phyloP scores from a whole-genome alignment of 92 coral and sea anemone species.

The Bergia puertoricense region DNA sequence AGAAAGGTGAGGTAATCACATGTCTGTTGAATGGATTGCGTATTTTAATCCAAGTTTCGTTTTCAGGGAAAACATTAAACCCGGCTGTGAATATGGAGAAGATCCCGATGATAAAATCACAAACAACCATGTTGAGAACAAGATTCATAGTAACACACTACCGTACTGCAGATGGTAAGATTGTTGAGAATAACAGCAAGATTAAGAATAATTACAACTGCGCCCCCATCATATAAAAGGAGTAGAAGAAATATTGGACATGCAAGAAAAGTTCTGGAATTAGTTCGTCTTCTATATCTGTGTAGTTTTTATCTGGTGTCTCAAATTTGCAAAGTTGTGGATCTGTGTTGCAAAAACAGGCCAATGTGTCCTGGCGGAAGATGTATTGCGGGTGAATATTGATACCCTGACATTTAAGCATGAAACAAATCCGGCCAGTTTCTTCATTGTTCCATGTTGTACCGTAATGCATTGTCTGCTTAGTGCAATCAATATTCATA shows the following conservation, averaged over 20 bases:
- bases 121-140: slow-evolving; percentile 27
- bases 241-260: neutral
- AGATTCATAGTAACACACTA: slow-evolving; percentile 29
- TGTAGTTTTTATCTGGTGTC: too few species aligned
- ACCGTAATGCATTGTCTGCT: slow-evolving; percentile 19
- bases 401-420: neutral
- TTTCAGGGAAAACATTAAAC: slow-evolving; percentile 23
- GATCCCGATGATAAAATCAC: slow-evolving; percentile 28
- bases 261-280: neutral
- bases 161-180: neutral
- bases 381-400: neutral
- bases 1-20: slow-evolving; percentile 31
- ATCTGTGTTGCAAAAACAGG: slow-evolving; percentile 3
- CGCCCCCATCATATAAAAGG: slow-evolving; percentile 16
- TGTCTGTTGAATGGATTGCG: neutral
- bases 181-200: slow-evolving; percentile 5
- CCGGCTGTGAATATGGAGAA: slow-evolving; percentile 14
- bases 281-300: neutral
- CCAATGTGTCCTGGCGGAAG: slow-evolving; percentile 17
- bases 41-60: neutral
- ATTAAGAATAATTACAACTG: neutral
- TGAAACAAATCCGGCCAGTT: slow-evolving; percentile 11
- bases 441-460: neutral
- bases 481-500: slow-evolving; percentile 11
- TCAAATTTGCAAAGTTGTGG: neutral